Conservation (phyloP, 2,888 invertebrate genomes). For the Ctena decussata region DNA sequence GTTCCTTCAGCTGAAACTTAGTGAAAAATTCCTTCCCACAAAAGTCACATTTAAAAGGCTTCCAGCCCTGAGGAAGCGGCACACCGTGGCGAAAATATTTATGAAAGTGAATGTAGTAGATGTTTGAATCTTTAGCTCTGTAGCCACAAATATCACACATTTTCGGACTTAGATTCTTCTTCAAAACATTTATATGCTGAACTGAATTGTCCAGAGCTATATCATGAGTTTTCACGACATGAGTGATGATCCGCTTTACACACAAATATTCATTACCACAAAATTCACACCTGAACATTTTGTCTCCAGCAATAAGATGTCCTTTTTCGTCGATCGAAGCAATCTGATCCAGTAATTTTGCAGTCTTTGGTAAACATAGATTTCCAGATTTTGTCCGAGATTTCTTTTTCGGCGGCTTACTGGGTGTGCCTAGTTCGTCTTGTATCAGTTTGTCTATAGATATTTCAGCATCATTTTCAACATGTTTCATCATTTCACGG, state of each 20-base stretch:
- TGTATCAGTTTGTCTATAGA: neutral
- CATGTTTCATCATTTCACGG: constrained; percentile 68
- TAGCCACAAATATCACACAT: constrained; percentile 83
- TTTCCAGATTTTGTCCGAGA: neutral
- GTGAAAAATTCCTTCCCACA: constrained; percentile 82
- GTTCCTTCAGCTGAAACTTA: constrained; percentile 80
- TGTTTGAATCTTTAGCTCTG: constrained; percentile 74
- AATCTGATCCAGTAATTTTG: constrained; percentile 32
- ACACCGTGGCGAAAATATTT: constrained; percentile 81
- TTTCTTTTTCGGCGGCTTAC: constrained; percentile 3
- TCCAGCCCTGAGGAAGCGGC: constrained; percentile 80
- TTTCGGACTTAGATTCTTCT: constrained; percentile 59
- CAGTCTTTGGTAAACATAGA: constrained; percentile 30
- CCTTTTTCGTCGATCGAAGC: constrained; percentile 61
- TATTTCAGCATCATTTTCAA: neutral
- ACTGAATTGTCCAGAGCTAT: constrained; percentile 66
- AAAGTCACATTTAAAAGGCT: constrained; percentile 77
- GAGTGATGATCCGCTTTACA: constrained; percentile 75
- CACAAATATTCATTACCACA: constrained; percentile 78
- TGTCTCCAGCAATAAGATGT: constrained; percentile 46
- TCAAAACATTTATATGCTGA: constrained; percentile 63
- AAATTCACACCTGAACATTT: constrained; percentile 69
- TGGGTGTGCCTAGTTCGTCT: neutral
- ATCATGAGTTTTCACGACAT: constrained; percentile 75
- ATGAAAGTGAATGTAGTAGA: constrained; percentile 81